Evolutionary conservation across 2,888 invertebrate species (phyloP), one percentile per base, ranked within the genome.

Genomic region (Pristionchus maxplancki): DNA sequence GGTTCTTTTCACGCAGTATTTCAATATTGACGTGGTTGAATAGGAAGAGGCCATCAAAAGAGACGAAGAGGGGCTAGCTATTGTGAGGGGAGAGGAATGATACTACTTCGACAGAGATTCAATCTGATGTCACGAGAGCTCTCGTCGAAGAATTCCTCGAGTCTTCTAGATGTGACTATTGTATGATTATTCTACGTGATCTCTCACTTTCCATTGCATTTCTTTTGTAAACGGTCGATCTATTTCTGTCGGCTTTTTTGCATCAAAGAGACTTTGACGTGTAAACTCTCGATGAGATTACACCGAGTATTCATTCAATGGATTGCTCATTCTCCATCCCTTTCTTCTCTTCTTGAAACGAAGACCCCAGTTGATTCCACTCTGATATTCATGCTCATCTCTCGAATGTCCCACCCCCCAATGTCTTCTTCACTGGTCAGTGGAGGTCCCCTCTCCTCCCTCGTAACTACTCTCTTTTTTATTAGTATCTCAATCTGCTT

Each of bases 11-110:
- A 71, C 20, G 37, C 71, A 37, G 20, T 71, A 71, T 71, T 71
- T 37, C 71, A 31, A 71, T 71, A 71, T 71, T 71, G 71, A 71
- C 71, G 37, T 37, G 71, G 28, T 28, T 37, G 17, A 71, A 71
- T 71, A 37, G 71, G 9, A 71, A 67, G 71, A 71, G 37, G 71
- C 71, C 37, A 37, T 71, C 71, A 71, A 71, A 67, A 71, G 71
- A 71, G 71, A 24, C 17, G 37, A 24, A 37, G 37, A 34, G 71
- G 71, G 71, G 71, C 37, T 34, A 34, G 28, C 71, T 37, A 71
- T 71, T 71, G 71, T 71, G 40, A 71, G 62, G 31, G 31, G 37
- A 37, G 13, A 58, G 58, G 58, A 24, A 58, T 20, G 64, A 67
- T 67, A 28, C 28, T 15, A 71, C 71, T 20, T 40, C 71, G 37